A percentile compares a stretch with the other conserved stretches of the same genome.
These are phyloP conservation scores for Steinernema carpocapsae DNA, from an alignment of 2,888 invertebrate genomes.

Conservation along the genomic window DNA sequence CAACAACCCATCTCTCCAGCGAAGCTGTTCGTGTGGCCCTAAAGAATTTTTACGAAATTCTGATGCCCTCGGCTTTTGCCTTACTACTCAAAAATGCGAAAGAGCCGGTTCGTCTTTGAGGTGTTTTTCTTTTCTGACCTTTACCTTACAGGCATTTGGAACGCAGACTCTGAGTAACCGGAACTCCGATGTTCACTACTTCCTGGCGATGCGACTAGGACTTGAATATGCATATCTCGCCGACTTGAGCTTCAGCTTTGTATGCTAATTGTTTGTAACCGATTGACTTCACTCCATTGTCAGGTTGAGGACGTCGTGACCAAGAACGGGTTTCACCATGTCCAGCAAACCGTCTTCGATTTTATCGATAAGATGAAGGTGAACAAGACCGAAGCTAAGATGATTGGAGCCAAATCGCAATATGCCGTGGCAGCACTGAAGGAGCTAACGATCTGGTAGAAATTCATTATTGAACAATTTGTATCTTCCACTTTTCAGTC, in stretches of 20 bases:
- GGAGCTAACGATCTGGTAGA: constrained; percentile 84
- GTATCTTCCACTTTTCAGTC: constrained; percentile 36
- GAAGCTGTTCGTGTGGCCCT: background rate
- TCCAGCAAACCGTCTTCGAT: constrained; percentile 83
- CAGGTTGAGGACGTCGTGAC: constrained; percentile 27
- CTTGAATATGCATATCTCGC: constrained; percentile 51
- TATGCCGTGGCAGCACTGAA: constrained; percentile 80
- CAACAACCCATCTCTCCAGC: constrained; percentile 16
- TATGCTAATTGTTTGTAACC: constrained; percentile 29
- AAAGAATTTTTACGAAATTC: constrained; percentile 14
- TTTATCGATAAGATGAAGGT: constrained; percentile 82
- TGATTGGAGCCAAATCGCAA: constrained; percentile 80
- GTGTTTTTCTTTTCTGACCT: background rate
- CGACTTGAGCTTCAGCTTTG: constrained; percentile 42
- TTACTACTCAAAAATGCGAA: background rate
- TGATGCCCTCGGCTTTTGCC: background rate
- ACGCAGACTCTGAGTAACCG: constrained; percentile 41
- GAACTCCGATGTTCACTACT: constrained; percentile 55
- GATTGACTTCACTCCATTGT: background rate
- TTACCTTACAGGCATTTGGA: constrained; percentile 40
- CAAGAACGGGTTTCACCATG: constrained; percentile 79
- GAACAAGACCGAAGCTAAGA: constrained; percentile 83
- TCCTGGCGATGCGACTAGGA: constrained; percentile 50
- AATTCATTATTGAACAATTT: background rate
- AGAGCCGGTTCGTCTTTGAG: background rate